Evolutionary conservation across 2,797 vertebrate species (phyloP), one percentile per base, ranked within the genome.

Genomic region (Malacoraja senta): DNA sequence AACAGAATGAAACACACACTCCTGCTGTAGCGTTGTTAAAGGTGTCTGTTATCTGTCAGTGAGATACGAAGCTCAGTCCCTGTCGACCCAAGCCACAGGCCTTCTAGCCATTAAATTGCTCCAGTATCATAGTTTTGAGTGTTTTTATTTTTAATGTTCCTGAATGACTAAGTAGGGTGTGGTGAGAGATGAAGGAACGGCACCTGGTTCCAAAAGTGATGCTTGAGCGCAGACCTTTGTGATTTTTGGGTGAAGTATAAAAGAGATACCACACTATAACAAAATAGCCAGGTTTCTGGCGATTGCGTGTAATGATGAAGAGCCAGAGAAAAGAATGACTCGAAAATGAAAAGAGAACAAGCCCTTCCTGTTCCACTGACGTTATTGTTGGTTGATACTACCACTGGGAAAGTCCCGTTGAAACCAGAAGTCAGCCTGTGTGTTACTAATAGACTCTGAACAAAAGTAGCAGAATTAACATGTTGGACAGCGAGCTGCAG

Each of bases 341-440:
- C 58, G 32, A 35, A 88, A 88, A 68, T 68, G n/a, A 68, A 88
- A 88, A 88, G 61, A 68, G 84, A 88, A 68, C 84, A 68, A 63
- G 32, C 17, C 78, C 10, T 88, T 88, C 84, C 63, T 88, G 84
- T 88, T 88, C 63, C 63, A 65, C 63, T 68, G n/a, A 68, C 63
- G 63, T 88, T 88, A 88, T 17, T 32, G 84, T 35, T 88, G 84
- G n/a, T 68, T 88, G 63, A 35, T 32, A 68, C 61, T 65, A 35
- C n/a, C 17, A 32, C 84, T 1, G 84, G 84, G 84, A 68, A 88
- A 88, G 84, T 88, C n/a, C 84, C 84, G 15, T 63, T 17, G n/a
- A 88, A 88, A 88, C 84, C 84, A 88, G 84, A 88, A 88, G n/a
- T 68, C n/a, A 65, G 17, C 84, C 65, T 88, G 17, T 88, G 61